Conservation (phyloP, 2,888 invertebrate genomes). For the Neria commutata region DNA sequence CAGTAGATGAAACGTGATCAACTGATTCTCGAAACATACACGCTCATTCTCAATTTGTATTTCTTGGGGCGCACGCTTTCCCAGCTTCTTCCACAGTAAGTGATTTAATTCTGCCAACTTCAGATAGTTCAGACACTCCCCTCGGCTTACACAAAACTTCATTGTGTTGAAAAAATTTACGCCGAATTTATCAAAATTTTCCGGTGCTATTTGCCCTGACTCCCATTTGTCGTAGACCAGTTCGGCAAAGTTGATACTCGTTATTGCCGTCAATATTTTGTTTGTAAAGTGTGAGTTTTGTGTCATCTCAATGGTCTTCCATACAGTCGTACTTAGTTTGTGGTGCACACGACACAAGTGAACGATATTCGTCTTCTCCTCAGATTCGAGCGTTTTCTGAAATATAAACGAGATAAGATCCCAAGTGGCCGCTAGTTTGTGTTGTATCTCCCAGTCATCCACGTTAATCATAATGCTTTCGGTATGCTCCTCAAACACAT, state of each 20-base stretch:
- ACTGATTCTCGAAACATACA: conserved; percentile 66
- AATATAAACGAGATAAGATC: conserved; percentile 66
- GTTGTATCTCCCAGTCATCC: conserved; percentile 64
- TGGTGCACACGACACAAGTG: conserved; percentile 54
- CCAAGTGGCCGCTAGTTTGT: conserved; percentile 66
- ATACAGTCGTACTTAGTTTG: conserved; percentile 52
- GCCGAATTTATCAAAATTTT: conserved; percentile 55
- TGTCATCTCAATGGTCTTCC: conserved; percentile 58
- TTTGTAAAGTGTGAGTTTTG: conserved; percentile 53
- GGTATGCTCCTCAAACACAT: conserved; percentile 61
- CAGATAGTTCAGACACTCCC: conserved; percentile 52
- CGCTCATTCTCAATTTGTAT: conserved; percentile 56
- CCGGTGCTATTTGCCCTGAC: conserved; percentile 38
- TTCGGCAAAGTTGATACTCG: conserved; percentile 51
- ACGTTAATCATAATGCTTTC: conserved; percentile 54
- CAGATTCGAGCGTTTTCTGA: conserved; percentile 63
- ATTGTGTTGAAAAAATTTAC: conserved; percentile 59
- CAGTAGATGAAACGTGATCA: conserved; percentile 68
- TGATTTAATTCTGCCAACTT: conserved; percentile 61
- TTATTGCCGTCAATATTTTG: conserved; percentile 48
- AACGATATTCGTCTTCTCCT: conserved; percentile 55
- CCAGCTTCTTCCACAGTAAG: conserved; percentile 61
- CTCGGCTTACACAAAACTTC: conserved; percentile 56
- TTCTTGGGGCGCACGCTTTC: conserved; percentile 52
- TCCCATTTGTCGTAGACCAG: conserved; percentile 55